Evolutionary conservation across 2,113 vertebrate species (phyloP).

Genomic region (Pseudorectes ferrugineus): DNA sequence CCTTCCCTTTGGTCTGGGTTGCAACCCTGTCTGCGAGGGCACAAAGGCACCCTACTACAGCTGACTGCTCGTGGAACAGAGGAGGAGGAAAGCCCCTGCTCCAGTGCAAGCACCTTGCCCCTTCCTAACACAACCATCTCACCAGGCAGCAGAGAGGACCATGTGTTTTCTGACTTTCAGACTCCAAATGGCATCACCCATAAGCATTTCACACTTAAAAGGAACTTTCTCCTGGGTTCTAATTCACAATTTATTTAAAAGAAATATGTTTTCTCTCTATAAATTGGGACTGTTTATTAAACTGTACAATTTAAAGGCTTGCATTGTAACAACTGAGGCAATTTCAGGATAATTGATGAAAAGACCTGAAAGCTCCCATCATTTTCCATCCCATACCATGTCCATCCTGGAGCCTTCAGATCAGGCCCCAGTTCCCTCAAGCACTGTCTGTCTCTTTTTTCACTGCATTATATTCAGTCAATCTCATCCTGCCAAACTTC

Average conservation of each 20-base stretch:
- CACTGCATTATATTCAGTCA: neutral
- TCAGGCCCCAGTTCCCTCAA: neutral
- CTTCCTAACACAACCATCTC: neutral
- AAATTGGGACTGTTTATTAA: neutral
- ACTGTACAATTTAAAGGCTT: neutral
- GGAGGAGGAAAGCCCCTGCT: neutral
- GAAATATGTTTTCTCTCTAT: neutral
- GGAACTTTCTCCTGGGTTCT: neutral
- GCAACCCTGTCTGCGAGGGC: neutral
- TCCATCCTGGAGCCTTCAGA: neutral
- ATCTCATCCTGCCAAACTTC: neutral
- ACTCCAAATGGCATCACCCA: neutral
- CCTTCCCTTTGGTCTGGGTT: neutral
- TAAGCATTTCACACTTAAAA: neutral
- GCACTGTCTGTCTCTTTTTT: neutral
- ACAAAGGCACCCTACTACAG: neutral
- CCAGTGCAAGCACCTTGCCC: neutral
- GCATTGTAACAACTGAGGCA: neutral
- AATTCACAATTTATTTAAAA: neutral
- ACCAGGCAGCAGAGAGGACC: neutral
- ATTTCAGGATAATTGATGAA: neutral
- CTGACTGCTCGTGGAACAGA: fast-evolving
- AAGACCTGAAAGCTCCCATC: neutral
- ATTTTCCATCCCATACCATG: neutral
- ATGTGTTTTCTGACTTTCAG: neutral